Evolutionary conservation across 2,797 vertebrate genomes (phyloP).

Genomic region (Vireo griseus): DNA sequence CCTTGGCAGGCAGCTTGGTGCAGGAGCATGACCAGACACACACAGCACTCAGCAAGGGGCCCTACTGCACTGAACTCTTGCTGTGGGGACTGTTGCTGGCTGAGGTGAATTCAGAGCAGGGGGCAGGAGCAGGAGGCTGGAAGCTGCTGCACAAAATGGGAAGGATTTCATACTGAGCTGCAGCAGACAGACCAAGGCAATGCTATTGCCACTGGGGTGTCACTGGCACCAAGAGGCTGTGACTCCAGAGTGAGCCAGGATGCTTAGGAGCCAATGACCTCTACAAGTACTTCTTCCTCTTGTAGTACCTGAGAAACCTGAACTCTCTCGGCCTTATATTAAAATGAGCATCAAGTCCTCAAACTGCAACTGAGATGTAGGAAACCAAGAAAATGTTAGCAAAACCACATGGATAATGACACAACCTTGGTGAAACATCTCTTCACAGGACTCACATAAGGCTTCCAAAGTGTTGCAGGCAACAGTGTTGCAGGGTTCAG

Average conservation of each 20-base stretch:
- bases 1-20: neutral
- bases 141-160: neutral
- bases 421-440: neutral
- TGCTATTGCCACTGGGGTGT: rapidly evolving
- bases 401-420: neutral
- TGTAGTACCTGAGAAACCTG: neutral
- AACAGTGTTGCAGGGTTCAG: neutral
- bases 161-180: neutral
- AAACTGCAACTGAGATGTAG: neutral
- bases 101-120: neutral
- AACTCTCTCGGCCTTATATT: neutral
- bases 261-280: neutral
- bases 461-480: neutral
- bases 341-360: neutral
- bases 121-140: neutral
- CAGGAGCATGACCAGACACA: no score
- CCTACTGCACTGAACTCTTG: neutral
- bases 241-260: neutral
- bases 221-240: neutral
- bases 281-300: neutral
- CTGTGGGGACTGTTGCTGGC: neutral
- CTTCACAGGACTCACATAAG: rapidly evolving
- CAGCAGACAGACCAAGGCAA: rapidly evolving
- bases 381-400: neutral
- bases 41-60: neutral